Base-by-base conservation (phyloP, 2,888 invertebrate species). In the Galerucella calmariensis region DNA sequence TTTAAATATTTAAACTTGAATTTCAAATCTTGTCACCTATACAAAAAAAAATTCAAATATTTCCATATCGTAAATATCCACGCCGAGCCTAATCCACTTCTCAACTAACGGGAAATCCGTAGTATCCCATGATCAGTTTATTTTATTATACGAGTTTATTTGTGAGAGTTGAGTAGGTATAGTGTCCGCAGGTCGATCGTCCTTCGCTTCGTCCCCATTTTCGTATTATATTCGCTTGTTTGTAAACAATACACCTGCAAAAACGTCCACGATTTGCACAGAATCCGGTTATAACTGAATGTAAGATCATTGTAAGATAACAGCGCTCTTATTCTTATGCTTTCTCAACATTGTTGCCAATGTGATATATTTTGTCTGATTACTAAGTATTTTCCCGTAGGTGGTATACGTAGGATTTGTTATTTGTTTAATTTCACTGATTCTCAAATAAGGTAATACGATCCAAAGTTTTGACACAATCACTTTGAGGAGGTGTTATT, bases 241-340 rank as follows among this genome's bases (percentile, higher is more conserved):
- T 68, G 68, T 68, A 68, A 68, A 68, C 68, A 68, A 68, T 44
- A 59, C 68, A 68, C 68, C 68, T 68, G 68, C 20, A 14, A 14
- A 48, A 14, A 48, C 48, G 48, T 16, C 20, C n/a, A 48, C 41
- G 67, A 67, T 35, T 67, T 16, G 46, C 11, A 51, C 51, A 53
- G 12, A 27, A 53, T 67, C 67, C 35, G 27, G 35, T 67, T 68
- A 24, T 68, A 59, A 68, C 68, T 44, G 41, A 46, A 44, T 68
- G 24, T 24, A 14, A 41, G 35, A 12, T 12, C 27, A 11, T n/a
- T n/a, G n/a, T n/a, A n/a, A n/a, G n/a, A n/a, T n/a, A n/a, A n/a
- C 9, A 35, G 11, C 35, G 27, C 12, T 35, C 24, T 14, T 48
- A 27, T n/a, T 35, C 11, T 56, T 48, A 48, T 41, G 35, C 0